A percentile compares a stretch with the other conserved stretches of the same genome.
Conservation (phyloP, 2,113 vertebrate species). For the Orycteropus afer region DNA sequence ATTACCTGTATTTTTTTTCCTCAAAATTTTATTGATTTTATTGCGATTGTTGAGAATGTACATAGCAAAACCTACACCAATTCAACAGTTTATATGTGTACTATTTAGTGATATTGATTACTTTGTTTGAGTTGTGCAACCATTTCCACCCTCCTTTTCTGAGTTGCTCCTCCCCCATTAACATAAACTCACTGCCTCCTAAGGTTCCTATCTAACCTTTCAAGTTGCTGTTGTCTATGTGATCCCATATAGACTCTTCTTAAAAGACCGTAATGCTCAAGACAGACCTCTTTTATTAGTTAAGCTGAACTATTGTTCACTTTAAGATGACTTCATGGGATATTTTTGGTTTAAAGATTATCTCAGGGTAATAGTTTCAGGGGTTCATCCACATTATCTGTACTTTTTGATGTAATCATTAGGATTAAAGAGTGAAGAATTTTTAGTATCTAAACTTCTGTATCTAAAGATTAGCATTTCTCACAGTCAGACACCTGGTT, state of each 20-base stretch:
- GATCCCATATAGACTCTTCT: not conserved
- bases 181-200: too few relatives aligned
- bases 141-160: not conserved
- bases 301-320: not conserved
- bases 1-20: slow-evolving; percentile 54
- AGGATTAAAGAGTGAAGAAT: slow-evolving; percentile 47
- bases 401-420: slow-evolving; percentile 80
- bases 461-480: slow-evolving; percentile 14
- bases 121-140: not conserved
- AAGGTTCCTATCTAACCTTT: not conserved
- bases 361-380: not conserved
- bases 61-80: not conserved
- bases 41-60: not conserved
- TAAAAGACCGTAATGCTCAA: not conserved
- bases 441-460: not conserved
- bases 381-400: slow-evolving; percentile 1
- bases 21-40: not conserved
- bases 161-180: not conserved
- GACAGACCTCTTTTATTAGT: not conserved
- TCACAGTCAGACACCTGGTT: slow-evolving; percentile 16
- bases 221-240: not conserved
- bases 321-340: not conserved
- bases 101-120: not conserved
- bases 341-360: not conserved
- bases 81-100: not conserved